Evolutionary conservation across 2,113 vertebrate genomes (phyloP).

Genomic region (Ceuthmochares aereus): DNA sequence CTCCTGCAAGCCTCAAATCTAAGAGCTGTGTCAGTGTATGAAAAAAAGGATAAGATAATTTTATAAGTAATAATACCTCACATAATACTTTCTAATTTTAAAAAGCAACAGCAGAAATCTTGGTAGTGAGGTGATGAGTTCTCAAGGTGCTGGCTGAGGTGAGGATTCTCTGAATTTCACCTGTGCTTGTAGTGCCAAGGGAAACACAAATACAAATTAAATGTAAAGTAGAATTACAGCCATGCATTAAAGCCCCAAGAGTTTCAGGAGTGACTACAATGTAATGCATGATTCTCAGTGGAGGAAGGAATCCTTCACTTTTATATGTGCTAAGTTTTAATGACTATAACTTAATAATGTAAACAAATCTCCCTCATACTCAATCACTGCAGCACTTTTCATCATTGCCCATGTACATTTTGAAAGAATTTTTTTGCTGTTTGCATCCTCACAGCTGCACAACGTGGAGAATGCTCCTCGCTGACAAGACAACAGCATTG

Average conservation of each 20-base stretch:
- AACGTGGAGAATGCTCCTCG: not conserved
- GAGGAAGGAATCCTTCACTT: not conserved
- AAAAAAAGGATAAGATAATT: not conserved
- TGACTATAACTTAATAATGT: not conserved
- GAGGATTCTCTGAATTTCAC: not conserved
- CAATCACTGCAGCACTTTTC: not conserved
- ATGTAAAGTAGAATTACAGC: not conserved
- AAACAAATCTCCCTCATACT: not conserved
- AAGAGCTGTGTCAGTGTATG: not conserved
- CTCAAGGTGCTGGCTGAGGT: not conserved
- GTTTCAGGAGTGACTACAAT: not conserved
- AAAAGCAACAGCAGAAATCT: not conserved
- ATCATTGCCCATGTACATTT: not conserved
- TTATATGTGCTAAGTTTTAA: not conserved
- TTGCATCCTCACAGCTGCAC: not conserved
- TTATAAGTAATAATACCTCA: not conserved
- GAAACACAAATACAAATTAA: not conserved
- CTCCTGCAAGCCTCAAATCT: not conserved
- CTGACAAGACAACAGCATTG: not conserved
- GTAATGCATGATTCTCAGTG: not conserved
- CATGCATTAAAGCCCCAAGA: not conserved
- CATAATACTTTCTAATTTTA: not conserved
- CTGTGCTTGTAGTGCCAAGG: not conserved
- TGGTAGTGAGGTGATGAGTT: not conserved
- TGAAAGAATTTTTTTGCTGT: not conserved